Percentiles rank a stretch among this genome's conserved stretches.
Conservation (phyloP, 2,797 vertebrate species). For the Clarias laeviceps region DNA sequence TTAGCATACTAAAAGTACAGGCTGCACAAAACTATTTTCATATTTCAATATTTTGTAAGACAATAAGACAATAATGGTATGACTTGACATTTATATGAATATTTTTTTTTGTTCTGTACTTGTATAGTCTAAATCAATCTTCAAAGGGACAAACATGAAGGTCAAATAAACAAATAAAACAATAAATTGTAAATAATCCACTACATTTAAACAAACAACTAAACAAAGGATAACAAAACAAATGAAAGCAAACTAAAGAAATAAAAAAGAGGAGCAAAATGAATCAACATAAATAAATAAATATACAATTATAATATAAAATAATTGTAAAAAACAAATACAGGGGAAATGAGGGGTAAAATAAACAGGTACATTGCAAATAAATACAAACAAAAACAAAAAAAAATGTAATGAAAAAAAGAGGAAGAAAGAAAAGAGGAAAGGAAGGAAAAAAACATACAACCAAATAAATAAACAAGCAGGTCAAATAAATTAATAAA, state of each 20-base stretch:
- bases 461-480: no score
- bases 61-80: no score
- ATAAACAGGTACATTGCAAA: not conserved
- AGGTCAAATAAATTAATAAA: no score
- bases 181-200: slow-evolving; percentile 1
- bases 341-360: not conserved
- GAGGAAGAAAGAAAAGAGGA: no score
- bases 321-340: not conserved
- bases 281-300: not conserved
- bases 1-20: no score
- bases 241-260: not conserved
- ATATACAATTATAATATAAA: not conserved
- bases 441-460: no score
- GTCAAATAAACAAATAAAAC: not conserved
- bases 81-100: no score
- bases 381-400: not conserved
- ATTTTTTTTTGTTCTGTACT: no score
- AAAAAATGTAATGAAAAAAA: no score
- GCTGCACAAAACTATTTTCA: no score
- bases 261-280: not conserved
- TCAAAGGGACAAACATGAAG: not conserved
- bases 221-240: not conserved
- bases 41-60: no score
- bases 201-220: not conserved
- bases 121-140: no score